phyloP scores from a whole-genome alignment of 2,797 vertebrate species.

The Platalea minor region DNA sequence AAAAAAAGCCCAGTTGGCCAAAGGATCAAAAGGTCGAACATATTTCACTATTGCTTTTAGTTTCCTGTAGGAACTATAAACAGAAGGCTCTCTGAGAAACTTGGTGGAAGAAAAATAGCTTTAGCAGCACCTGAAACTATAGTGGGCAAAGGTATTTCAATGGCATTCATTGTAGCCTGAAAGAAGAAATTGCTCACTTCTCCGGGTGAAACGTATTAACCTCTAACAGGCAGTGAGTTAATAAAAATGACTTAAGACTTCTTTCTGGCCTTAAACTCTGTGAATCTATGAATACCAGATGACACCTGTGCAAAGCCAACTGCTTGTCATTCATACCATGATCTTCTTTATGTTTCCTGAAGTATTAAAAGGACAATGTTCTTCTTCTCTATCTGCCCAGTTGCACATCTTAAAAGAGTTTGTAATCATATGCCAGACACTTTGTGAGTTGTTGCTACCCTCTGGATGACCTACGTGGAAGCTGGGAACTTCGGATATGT shows the following conservation, averaged over 20 bases:
- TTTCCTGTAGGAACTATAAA: constrained; percentile 18
- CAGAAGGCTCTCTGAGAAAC: background rate
- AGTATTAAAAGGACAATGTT: constrained; percentile 13
- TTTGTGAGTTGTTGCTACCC: background rate
- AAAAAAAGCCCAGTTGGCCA: background rate
- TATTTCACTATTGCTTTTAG: background rate
- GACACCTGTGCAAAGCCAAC: constrained; percentile 15
- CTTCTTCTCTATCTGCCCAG: background rate
- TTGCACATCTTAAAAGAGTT: constrained; percentile 2
- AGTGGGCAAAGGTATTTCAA: constrained; percentile 15
- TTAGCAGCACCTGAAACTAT: constrained; percentile 10
- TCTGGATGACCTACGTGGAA: background rate
- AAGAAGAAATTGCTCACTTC: constrained; percentile 53
- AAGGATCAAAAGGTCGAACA: constrained; percentile 5
- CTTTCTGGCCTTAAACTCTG: constrained; percentile 19
- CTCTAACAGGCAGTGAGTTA: constrained; percentile 55
- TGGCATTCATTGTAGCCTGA: constrained; percentile 29
- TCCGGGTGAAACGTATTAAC: constrained; percentile 52
- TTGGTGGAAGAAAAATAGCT: constrained; percentile 15
- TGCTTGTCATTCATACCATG: constrained; percentile 43
- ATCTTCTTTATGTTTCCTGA: background rate
- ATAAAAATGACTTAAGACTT: constrained; percentile 61
- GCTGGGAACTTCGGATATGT: background rate
- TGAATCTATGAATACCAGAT: constrained; percentile 43
- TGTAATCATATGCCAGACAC: background rate